These are phyloP conservation scores for Oikopleura vanhoeffeni DNA, from an alignment of 23 tunicate species.

Conservation along the genomic window DNA sequence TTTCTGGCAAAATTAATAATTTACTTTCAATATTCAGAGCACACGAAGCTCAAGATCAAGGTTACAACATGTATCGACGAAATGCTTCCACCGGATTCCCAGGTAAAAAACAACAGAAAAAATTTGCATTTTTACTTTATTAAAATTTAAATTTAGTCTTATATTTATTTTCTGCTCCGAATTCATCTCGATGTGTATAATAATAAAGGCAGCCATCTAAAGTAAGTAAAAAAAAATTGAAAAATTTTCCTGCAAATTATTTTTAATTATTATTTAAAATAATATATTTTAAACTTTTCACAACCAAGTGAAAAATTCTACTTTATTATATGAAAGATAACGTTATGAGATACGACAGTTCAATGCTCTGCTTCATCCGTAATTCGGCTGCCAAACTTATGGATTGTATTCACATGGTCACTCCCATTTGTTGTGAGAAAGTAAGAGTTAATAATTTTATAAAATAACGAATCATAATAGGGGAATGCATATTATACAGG, in stretches of 20 bases:
- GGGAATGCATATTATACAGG: no score
- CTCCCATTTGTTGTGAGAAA: slow-evolving; percentile 98
- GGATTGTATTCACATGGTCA: slow-evolving; percentile 99
- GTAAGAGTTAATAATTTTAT: no score
- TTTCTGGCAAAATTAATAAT: slow-evolving; percentile 64
- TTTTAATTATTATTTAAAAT: no score
- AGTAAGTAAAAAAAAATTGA: no score
- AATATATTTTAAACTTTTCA: no score
- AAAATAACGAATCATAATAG: no score
- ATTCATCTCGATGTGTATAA: slow-evolving; percentile 95
- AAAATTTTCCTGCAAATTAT: neutral
- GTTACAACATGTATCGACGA: slow-evolving; percentile 27
- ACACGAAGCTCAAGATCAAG: slow-evolving; percentile 98
- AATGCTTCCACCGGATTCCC: slow-evolving; percentile 11
- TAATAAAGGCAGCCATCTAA: slow-evolving; percentile 44
- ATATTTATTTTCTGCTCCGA: slow-evolving; percentile 97
- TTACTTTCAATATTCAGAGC: slow-evolving; percentile 75
- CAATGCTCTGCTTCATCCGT: slow-evolving; percentile 93
- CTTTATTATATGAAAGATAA: slow-evolving; percentile 74
- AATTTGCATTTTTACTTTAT: neutral
- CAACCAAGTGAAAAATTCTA: no score
- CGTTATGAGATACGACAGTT: slow-evolving; percentile 97
- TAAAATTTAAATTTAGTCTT: slow-evolving; percentile 17
- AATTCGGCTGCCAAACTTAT: slow-evolving; percentile 98
- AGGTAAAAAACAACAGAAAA: neutral